phyloP scores from a whole-genome alignment of 1,140 invertebrate genomes.

The Pseudomyrmex concolor region DNA sequence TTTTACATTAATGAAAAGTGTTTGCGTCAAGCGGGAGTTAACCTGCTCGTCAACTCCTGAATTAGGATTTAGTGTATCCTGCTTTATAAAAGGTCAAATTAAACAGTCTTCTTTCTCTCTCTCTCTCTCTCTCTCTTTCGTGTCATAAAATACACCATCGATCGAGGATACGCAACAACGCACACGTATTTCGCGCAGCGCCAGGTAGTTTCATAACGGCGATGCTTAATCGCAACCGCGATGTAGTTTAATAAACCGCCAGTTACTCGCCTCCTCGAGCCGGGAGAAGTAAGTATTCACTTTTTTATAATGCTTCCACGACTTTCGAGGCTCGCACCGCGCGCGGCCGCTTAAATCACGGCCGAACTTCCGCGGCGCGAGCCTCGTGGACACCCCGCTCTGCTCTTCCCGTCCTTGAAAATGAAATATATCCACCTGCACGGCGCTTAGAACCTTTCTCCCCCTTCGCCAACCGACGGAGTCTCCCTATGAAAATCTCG shows the following conservation, averaged over 20 bases:
- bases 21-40: neutral
- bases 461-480: slow-evolving; percentile 2
- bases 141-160: neutral
- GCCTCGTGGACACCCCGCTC: neutral
- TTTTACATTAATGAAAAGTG: slow-evolving; percentile 45
- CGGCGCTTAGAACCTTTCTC: neutral
- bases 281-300: neutral
- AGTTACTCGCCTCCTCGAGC: neutral
- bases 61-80: neutral
- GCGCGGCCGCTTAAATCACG: slow-evolving; percentile 36
- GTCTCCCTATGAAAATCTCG: slow-evolving; percentile 55
- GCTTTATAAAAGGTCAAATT: too few relatives aligned
- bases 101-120: too few relatives aligned
- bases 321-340: slow-evolving; percentile 24
- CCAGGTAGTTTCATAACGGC: neutral
- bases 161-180: neutral
- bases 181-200: neutral
- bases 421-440: slow-evolving; percentile 38
- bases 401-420: slow-evolving; percentile 18
- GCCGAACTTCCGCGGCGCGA: slow-evolving; percentile 17
- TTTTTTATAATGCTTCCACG: slow-evolving; percentile 39
- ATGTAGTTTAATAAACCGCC: slow-evolving; percentile 23
- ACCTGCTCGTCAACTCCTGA: neutral
- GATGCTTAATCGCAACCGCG: neutral
- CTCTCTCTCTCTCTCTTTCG: too few relatives aligned